Percentiles rank a stretch among this genome's conserved stretches.
phyloP scores from a whole-genome alignment of 2,797 vertebrate genomes.

The Anniella stebbinsi region DNA sequence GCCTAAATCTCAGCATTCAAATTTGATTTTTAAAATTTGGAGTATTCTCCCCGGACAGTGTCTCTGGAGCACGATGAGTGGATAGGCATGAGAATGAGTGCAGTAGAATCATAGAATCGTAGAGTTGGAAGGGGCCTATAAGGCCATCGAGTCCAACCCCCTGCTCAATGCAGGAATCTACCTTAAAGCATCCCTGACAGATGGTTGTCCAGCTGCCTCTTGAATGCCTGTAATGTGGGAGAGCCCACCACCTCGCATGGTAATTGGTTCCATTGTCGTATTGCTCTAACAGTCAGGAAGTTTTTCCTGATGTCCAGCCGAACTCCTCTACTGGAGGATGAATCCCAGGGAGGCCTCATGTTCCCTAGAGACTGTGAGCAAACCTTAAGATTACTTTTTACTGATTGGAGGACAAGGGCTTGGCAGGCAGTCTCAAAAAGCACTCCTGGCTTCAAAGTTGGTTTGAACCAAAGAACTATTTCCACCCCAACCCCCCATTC shows the following conservation, averaged over 20 bases:
- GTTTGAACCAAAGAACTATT: conserved; percentile 16
- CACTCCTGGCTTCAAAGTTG: conserved; percentile 6
- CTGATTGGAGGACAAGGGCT: neutral
- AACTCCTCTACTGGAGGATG: neutral
- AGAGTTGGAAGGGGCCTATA: no score
- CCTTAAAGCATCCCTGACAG: no score
- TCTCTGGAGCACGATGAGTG: neutral
- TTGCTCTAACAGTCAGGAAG: no score
- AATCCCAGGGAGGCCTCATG: neutral
- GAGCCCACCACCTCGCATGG: no score
- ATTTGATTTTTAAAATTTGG: neutral
- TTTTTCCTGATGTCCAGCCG: no score
- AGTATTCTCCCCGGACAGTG: neutral
- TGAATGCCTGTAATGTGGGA: no score
- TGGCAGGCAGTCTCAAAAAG: neutral
- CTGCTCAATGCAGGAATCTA: no score
- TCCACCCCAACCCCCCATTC: neutral
- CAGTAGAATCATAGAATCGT: no score
- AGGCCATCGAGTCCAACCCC: no score
- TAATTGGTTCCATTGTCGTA: no score
- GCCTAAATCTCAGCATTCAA: neutral
- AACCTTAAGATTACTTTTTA: neutral
- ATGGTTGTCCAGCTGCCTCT: no score
- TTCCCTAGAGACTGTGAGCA: neutral
- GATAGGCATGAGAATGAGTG: neutral